Conservation (phyloP, 2,113 vertebrate genomes). For the Mionectes macconnelli region DNA sequence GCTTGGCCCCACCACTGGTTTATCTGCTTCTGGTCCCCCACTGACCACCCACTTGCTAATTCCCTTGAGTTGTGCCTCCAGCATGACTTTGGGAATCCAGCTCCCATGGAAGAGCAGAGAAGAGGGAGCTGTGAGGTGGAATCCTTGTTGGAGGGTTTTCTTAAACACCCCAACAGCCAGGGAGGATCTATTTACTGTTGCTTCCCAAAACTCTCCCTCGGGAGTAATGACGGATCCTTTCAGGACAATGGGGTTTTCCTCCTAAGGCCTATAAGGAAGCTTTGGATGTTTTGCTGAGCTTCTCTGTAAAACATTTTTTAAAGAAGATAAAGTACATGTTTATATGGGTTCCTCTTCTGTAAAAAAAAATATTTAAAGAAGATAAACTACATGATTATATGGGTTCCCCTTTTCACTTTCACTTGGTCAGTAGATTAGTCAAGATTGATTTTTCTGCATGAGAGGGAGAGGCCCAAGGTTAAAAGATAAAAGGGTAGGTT, state of each 20-base stretch:
- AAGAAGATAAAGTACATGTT: constrained; percentile 56
- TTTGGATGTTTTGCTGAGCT: not conserved
- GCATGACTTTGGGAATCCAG: accelerated
- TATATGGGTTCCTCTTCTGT: constrained; percentile 13
- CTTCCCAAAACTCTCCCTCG: not conserved
- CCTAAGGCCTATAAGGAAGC: not conserved
- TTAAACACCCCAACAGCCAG: accelerated
- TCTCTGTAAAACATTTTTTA: constrained; percentile 26
- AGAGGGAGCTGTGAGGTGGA: not conserved
- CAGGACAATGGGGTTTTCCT: not conserved
- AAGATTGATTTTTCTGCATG: constrained; percentile 78
- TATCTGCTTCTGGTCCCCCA: not conserved
- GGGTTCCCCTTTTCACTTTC: constrained; percentile 51
- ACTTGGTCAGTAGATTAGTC: constrained; percentile 72
- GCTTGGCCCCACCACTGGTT: accelerated
- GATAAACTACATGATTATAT: constrained; percentile 53
- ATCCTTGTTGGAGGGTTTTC: not conserved
- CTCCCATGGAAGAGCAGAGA: accelerated
- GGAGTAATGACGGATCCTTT: not conserved
- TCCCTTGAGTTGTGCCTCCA: not conserved
- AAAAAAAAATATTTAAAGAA: constrained; percentile 43
- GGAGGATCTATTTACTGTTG: not conserved
- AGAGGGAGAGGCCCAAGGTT: constrained; percentile 73
- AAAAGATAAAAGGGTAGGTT: constrained; percentile 75
- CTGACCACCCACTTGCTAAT: accelerated